Conservation (phyloP, 2,888 invertebrate species). For the Phymatocera aterrima region DNA sequence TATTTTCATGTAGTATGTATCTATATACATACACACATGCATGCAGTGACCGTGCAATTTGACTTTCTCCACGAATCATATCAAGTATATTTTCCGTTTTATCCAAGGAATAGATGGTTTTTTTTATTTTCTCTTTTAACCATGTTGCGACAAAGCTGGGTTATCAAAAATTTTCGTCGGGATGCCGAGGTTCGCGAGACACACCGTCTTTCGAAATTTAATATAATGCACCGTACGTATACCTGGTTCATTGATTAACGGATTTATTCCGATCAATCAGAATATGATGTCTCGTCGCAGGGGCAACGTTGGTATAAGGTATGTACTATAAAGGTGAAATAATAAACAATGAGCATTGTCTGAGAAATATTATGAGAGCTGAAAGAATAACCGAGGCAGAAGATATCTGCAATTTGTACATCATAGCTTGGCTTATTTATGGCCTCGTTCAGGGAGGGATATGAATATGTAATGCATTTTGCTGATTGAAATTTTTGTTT, state of each 20-base stretch:
- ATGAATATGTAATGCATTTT: conserved; percentile 73
- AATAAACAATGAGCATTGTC: not conserved
- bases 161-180: too few species aligned
- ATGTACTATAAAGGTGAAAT: not conserved
- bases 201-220: not conserved
- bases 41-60: too few species aligned
- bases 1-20: too few species aligned
- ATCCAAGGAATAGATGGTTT: too few species aligned
- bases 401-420: conserved; percentile 41
- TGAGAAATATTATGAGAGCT: conserved; percentile 1
- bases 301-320: not conserved
- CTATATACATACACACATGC: too few species aligned
- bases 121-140: too few species aligned
- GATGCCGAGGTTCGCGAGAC: too few species aligned
- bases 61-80: too few species aligned
- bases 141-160: too few species aligned
- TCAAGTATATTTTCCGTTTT: too few species aligned
- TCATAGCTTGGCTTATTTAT: conserved; percentile 30
- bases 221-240: not conserved
- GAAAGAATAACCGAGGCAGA: conserved; percentile 20
- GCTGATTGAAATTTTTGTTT: conserved; percentile 72
- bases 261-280: not conserved
- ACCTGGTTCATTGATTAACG: not conserved
- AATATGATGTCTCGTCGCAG: not conserved
- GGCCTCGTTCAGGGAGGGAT: conserved; percentile 53